Evolutionary conservation across 2,113 vertebrate species (phyloP).

Genomic region (Stigmatopora argus): DNA sequence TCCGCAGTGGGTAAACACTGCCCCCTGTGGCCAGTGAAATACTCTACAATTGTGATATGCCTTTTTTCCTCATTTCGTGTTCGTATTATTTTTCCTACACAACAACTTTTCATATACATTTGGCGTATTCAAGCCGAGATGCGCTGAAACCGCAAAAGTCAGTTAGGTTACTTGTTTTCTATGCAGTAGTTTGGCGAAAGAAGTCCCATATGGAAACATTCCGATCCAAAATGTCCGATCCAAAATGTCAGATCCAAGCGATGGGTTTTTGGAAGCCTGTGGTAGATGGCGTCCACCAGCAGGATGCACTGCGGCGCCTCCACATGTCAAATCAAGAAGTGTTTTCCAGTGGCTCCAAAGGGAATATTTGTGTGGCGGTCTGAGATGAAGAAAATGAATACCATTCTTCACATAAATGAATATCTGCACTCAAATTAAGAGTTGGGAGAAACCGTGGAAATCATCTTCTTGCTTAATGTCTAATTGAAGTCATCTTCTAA

Average conservation of each 20-base stretch:
- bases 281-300: constrained; percentile 51
- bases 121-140: too few species aligned
- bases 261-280: constrained; percentile 19
- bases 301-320: constrained; percentile 61
- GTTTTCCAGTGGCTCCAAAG: neutral
- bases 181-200: neutral
- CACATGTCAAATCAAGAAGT: constrained; percentile 24
- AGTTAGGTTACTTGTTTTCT: too few species aligned
- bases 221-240: neutral
- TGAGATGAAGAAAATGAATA: constrained; percentile 53
- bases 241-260: neutral
- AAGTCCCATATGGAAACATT: constrained; percentile 17
- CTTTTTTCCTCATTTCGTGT: too few species aligned
- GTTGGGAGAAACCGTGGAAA: constrained; percentile 59
- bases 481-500: constrained; percentile 67
- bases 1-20: too few species aligned
- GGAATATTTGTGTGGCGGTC: neutral
- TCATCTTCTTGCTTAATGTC: constrained; percentile 64
- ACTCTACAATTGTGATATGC: too few species aligned
- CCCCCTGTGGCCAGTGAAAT: too few species aligned
- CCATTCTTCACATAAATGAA: constrained; percentile 66
- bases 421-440: constrained; percentile 60
- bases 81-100: too few species aligned
- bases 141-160: too few species aligned
- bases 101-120: too few species aligned